A percentile compares a stretch with the other conserved stretches of the same genome.
Conservation (phyloP, 2,113 vertebrate genomes). For the Ursus arctos region DNA sequence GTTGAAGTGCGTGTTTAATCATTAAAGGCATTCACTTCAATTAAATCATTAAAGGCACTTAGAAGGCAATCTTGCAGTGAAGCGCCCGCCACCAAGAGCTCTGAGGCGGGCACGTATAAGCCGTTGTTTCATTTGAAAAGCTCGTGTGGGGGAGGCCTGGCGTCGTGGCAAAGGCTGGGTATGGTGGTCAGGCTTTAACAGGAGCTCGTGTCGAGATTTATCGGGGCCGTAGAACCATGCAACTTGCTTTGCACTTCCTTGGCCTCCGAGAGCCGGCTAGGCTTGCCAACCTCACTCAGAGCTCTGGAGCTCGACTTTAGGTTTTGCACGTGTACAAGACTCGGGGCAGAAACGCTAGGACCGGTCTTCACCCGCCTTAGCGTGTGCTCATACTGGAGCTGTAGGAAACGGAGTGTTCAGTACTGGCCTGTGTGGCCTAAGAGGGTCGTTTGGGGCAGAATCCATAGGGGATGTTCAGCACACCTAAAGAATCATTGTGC, state of each 20-base stretch:
- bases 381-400: fast-evolving
- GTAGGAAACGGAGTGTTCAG: neutral
- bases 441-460: neutral
- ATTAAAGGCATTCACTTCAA: conserved; percentile 63
- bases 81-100: neutral
- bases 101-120: neutral
- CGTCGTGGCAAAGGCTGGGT: neutral
- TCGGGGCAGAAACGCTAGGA: neutral
- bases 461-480: fast-evolving
- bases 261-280: neutral
- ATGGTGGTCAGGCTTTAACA: fast-evolving
- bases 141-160: neutral
- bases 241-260: neutral
- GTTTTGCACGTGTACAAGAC: too few species aligned
- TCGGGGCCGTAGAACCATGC: neutral
- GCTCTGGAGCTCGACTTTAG: neutral
- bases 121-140: neutral
- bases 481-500: neutral
- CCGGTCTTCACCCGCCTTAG: fast-evolving
- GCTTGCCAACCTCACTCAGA: neutral
- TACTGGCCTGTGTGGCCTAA: fast-evolving
- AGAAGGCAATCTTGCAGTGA: neutral
- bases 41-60: neutral
- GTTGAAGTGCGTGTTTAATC: conserved; percentile 65
- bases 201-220: too few species aligned